Percentiles rank a stretch among this genome's conserved stretches.
phyloP scores from a whole-genome alignment of 2,113 vertebrate species.

The Pomatorhinus ruficollis region DNA sequence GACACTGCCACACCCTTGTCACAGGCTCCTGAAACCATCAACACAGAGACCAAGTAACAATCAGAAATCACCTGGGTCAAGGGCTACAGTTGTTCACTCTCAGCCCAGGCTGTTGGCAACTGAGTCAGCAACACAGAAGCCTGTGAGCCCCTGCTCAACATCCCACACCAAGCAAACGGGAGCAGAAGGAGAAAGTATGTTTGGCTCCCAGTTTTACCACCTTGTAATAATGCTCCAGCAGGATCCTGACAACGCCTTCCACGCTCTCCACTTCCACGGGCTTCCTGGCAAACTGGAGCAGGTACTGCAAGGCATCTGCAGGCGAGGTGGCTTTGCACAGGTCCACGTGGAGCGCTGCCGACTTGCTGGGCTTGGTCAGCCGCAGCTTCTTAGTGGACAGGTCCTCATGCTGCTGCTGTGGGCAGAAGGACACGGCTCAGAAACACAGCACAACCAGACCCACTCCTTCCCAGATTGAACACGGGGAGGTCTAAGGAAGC shows the following conservation, averaged over 20 bases:
- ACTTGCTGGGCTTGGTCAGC: slow-evolving; percentile 95
- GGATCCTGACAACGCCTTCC: slow-evolving; percentile 91
- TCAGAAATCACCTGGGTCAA: not conserved
- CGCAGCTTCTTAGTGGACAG: slow-evolving; percentile 87
- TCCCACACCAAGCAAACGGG: not conserved
- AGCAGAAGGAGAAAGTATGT: fast-evolving
- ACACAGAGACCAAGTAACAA: not conserved
- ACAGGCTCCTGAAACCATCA: not conserved
- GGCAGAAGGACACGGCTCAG: not conserved
- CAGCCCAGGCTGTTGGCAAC: not conserved
- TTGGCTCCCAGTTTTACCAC: slow-evolving; percentile 49
- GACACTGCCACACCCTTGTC: not conserved
- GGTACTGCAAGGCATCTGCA: slow-evolving; percentile 91
- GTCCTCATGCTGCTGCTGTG: slow-evolving; percentile 88
- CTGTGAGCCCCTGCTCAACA: not conserved
- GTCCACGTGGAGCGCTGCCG: slow-evolving; percentile 91
- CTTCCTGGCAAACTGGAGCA: slow-evolving; percentile 92
- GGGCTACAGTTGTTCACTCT: not conserved
- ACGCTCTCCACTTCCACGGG: slow-evolving; percentile 94
- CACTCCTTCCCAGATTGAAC: fast-evolving
- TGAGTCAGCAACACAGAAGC: not conserved
- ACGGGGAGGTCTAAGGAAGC: not conserved
- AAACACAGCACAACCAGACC: not conserved
- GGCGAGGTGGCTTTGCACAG: slow-evolving; percentile 91
- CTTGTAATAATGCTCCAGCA: slow-evolving; percentile 98